These are phyloP conservation scores for Crambe crambe DNA, from an alignment of 37 sponge, comb jelly and placozoan genomes.

Conservation along the genomic window DNA sequence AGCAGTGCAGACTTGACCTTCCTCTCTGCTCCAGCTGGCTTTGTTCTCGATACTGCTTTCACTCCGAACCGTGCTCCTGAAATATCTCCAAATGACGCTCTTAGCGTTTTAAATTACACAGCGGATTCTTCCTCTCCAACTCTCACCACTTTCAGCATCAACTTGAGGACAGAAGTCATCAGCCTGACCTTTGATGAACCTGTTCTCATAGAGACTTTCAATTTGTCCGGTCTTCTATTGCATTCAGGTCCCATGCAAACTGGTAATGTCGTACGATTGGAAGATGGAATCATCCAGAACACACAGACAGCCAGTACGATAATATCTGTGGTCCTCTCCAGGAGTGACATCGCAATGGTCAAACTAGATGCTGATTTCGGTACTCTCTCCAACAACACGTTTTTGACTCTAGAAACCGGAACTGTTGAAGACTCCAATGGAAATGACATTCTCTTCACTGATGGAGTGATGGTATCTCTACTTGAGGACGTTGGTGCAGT, in stretches of 20 bases:
- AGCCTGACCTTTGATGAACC: constrained; percentile 82
- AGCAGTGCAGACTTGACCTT: constrained; percentile 47
- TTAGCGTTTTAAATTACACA: constrained; percentile 64
- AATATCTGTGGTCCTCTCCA: constrained; percentile 49
- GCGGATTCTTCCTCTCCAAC: constrained; percentile 67
- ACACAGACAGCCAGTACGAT: constrained; percentile 22
- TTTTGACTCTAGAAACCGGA: constrained; percentile 52
- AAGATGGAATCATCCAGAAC: constrained; percentile 48
- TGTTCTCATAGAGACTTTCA: constrained; percentile 52
- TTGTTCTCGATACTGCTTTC: constrained; percentile 70
- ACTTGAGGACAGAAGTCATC: constrained; percentile 56
- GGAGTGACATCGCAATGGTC: constrained; percentile 64
- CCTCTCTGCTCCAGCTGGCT: constrained; percentile 58
- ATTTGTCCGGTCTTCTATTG: constrained; percentile 54
- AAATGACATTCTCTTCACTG: constrained; percentile 33
- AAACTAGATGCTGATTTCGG: constrained; percentile 74
- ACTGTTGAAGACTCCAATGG: constrained; percentile 43
- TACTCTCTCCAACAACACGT: constrained; percentile 66
- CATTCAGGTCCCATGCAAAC: constrained; percentile 44
- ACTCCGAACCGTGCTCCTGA: constrained; percentile 50
- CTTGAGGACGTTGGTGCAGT: constrained; percentile 26
- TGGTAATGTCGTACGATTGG: constrained; percentile 26
- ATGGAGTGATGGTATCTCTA: constrained; percentile 10
- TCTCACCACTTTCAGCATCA: constrained; percentile 52
- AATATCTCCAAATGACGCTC: constrained; percentile 37